Conservation (phyloP, 1,140 invertebrate species). For the Patella vulgata region DNA sequence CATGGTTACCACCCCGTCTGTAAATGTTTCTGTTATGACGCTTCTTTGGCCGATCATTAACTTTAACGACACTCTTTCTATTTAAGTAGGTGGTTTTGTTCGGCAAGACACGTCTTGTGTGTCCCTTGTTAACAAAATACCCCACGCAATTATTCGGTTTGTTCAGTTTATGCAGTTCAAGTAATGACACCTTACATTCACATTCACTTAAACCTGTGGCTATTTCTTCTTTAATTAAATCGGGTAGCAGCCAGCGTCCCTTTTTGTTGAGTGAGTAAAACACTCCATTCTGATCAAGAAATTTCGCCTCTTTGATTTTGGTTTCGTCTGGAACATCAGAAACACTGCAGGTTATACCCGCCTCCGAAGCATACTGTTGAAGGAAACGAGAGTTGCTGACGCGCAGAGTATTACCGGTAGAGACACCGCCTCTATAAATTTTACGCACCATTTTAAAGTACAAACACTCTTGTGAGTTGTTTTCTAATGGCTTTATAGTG, state of each 20-base stretch:
- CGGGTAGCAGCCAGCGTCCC: slow-evolving; percentile 27
- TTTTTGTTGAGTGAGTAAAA: slow-evolving; percentile 38
- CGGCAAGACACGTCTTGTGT: slow-evolving; percentile 3
- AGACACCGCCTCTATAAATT: too few species aligned
- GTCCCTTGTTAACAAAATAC: slow-evolving; percentile 28
- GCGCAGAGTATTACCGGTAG: too few species aligned
- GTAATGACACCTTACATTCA: slow-evolving; percentile 21
- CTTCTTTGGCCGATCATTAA: too few species aligned
- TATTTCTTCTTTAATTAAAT: slow-evolving; percentile 24
- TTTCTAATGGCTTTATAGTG: too few species aligned
- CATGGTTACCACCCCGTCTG: too few species aligned
- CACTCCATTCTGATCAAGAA: slow-evolving; percentile 17
- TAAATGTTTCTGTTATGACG: too few species aligned
- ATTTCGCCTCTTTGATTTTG: neutral
- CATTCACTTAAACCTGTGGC: slow-evolving; percentile 5
- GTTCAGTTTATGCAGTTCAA: slow-evolving; percentile 37
- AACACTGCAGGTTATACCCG: too few species aligned
- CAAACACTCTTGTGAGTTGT: too few species aligned
- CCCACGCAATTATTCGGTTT: slow-evolving; percentile 29
- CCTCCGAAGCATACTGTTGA: too few species aligned
- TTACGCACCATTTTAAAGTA: too few species aligned
- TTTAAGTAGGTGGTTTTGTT: slow-evolving; percentile 19
- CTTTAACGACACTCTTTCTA: too few species aligned
- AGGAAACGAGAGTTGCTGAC: too few species aligned
- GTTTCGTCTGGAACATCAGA: neutral